phyloP scores from a whole-genome alignment of 2,797 vertebrate genomes.

The Liparis tanakae region DNA sequence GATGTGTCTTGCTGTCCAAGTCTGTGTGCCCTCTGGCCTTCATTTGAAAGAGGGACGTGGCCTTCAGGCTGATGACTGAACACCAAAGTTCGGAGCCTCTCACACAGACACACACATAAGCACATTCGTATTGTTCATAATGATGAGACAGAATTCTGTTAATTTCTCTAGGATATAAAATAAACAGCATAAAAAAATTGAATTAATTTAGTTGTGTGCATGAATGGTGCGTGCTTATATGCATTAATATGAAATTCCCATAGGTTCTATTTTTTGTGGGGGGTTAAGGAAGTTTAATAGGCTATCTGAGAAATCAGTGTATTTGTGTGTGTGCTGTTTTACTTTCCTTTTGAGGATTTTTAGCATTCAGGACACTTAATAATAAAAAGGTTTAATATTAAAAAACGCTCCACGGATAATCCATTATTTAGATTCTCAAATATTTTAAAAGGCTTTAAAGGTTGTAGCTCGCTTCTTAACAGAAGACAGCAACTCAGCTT shows the following conservation, averaged over 20 bases:
- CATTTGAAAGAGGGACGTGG: conserved; percentile 53
- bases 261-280: neutral
- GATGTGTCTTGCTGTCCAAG: conserved; percentile 55
- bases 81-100: neutral
- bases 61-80: conserved; percentile 10
- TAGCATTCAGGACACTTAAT: neutral
- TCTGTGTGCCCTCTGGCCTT: conserved; percentile 54
- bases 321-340: neutral
- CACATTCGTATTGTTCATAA: conserved; percentile 27
- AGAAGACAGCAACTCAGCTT: neutral
- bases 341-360: neutral
- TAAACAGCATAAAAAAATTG: neutral
- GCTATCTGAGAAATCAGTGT: neutral
- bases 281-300: neutral
- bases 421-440: neutral
- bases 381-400: neutral
- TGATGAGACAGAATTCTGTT: conserved; percentile 1
- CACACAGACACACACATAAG: neutral
- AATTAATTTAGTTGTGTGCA: neutral
- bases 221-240: neutral
- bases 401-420: neutral
- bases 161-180: conserved; percentile 9
- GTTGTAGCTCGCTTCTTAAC: neutral
- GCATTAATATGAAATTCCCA: neutral
- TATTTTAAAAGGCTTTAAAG: neutral